Conservation (phyloP, 2,888 invertebrate genomes). For the Anthrax anthrax region DNA sequence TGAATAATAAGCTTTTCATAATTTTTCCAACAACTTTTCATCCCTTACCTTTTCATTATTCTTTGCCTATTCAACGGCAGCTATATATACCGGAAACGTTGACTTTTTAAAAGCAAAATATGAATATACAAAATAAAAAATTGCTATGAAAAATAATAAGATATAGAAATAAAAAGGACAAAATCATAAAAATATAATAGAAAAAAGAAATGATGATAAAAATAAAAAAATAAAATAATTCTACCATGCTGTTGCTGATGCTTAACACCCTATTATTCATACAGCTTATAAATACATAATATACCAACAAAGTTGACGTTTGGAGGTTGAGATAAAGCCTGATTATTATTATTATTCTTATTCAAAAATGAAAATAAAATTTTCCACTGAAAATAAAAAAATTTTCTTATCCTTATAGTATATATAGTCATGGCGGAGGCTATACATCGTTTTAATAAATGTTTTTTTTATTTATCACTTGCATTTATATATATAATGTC, state of each 20-base stretch:
- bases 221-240: not conserved
- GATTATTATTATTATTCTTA: too few species aligned
- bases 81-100: conserved; percentile 4
- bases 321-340: too few species aligned
- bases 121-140: conserved; percentile 1
- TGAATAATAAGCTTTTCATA: conserved; percentile 13
- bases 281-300: too few species aligned
- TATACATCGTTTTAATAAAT: too few species aligned
- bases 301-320: too few species aligned
- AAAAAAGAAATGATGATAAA: too few species aligned
- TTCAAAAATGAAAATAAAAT: too few species aligned
- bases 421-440: too few species aligned
- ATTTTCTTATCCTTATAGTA: too few species aligned
- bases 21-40: conserved; percentile 4
- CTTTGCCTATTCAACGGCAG: not conserved
- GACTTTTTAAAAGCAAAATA: not conserved
- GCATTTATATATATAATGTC: too few species aligned
- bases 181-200: not conserved
- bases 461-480: too few species aligned
- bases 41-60: not conserved
- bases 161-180: not conserved
- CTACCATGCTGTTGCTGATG: not conserved
- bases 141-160: not conserved
- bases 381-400: too few species aligned
- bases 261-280: not conserved